A percentile compares a stretch with the other conserved stretches of the same genome.
phyloP scores from a whole-genome alignment of 1,140 invertebrate genomes.

The Papilio glaucus region DNA sequence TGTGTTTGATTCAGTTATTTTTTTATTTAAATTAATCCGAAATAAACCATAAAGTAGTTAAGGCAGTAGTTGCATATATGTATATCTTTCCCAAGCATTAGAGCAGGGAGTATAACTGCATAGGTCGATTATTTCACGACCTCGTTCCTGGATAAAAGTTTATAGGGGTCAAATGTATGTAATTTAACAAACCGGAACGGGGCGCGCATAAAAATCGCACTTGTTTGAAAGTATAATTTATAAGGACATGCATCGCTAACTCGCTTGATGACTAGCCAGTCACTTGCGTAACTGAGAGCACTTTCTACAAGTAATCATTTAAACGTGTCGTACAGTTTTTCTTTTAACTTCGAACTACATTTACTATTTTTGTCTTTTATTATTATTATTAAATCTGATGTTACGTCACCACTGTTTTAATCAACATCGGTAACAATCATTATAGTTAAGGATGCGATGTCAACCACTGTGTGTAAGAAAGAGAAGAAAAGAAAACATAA shows the following conservation, averaged over 20 bases:
- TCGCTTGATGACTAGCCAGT: background rate
- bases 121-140: constrained; percentile 16
- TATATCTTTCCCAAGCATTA: constrained; percentile 8
- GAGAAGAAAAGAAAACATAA: too few species aligned
- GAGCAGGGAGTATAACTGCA: background rate
- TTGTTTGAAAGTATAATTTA: constrained; percentile 26
- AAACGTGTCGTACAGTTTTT: constrained; percentile 11
- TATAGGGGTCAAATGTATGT: constrained; percentile 13
- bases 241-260: constrained; percentile 23
- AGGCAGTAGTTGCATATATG: background rate
- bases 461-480: too few species aligned
- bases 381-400: too few species aligned
- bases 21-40: background rate
- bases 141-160: constrained; percentile 10
- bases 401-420: too few species aligned
- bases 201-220: constrained; percentile 17
- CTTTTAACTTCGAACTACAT: background rate
- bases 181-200: constrained; percentile 14
- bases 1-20: too few species aligned
- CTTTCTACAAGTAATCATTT: constrained; percentile 30
- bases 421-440: too few species aligned
- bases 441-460: too few species aligned
- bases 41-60: background rate
- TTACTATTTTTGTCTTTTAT: background rate
- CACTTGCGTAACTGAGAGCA: background rate